Percentiles rank a stretch among this genome's conserved stretches.
Evolutionary conservation across 2,113 vertebrate species (phyloP).

Genomic region (Chaetura pelagica): DNA sequence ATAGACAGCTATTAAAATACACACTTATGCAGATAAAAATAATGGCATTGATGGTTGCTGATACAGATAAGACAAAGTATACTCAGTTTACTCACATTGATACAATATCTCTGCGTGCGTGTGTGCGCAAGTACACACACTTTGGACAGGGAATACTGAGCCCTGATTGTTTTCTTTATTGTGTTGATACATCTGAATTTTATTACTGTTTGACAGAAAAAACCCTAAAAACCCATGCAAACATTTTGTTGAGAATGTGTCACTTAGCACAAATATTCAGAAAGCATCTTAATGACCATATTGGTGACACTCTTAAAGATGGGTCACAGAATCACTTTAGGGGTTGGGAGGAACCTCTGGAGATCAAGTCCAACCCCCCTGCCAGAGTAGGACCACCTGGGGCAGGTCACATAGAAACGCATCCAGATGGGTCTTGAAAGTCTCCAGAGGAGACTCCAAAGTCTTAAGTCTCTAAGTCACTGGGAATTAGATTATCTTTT

Average conservation of each 20-base stretch:
- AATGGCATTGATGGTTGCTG: background rate
- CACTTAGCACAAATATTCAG: background rate
- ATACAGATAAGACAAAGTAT: background rate
- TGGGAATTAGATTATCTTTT: background rate
- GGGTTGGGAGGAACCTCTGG: too few relatives aligned
- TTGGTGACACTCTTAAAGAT: background rate
- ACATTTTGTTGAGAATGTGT: background rate
- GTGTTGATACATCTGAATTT: background rate
- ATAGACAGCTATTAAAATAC: background rate
- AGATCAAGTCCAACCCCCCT: too few relatives aligned
- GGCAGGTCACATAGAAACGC: too few relatives aligned
- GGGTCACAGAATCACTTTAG: background rate
- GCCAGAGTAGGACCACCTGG: too few relatives aligned
- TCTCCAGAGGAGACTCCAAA: too few relatives aligned
- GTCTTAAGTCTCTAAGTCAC: background rate
- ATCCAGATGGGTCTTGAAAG: too few relatives aligned
- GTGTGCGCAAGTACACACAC: background rate
- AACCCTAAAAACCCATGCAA: background rate
- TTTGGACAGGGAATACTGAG: background rate
- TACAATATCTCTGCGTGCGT: accelerated
- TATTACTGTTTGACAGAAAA: background rate
- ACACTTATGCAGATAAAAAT: too few relatives aligned
- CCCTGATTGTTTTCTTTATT: background rate
- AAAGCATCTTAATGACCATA: background rate
- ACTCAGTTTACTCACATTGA: background rate